These are phyloP conservation scores for Hippoglossus stenolepis DNA, from an alignment of 2,113 vertebrate species.

Conservation along the genomic window DNA sequence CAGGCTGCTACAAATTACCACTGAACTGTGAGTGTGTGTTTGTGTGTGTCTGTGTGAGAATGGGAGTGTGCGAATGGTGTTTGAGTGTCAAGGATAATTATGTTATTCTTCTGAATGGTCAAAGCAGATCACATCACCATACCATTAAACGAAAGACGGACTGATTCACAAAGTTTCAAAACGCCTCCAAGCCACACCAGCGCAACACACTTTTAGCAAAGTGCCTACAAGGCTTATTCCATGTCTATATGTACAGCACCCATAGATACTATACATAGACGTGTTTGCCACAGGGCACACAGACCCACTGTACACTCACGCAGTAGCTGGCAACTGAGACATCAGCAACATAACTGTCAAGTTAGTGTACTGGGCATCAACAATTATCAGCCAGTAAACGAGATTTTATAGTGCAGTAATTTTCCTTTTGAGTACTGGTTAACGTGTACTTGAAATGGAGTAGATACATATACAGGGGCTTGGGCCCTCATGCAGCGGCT, in stretches of 20 bases:
- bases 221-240: conserved; percentile 22
- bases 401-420: conserved; percentile 20
- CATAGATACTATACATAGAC: conserved; percentile 30
- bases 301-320: conserved; percentile 7
- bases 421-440: conserved; percentile 8
- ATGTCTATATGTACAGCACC: conserved; percentile 10
- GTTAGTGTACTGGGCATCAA: conserved; percentile 46
- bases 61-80: conserved; percentile 46
- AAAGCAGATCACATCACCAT: conserved; percentile 79
- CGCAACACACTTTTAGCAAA: conserved; percentile 27
- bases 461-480: too few relatives aligned
- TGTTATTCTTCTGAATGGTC: conserved; percentile 72
- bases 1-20: conserved; percentile 70
- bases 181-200: conserved; percentile 45
- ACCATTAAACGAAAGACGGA: conserved; percentile 57
- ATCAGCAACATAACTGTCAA: conserved; percentile 47
- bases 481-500: too few relatives aligned
- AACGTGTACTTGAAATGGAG: not conserved
- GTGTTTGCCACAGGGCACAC: conserved; percentile 33
- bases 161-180: conserved; percentile 57
- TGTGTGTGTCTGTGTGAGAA: conserved; percentile 32
- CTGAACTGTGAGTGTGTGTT: conserved; percentile 44
- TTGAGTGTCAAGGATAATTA: conserved; percentile 69
- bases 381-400: conserved; percentile 49
- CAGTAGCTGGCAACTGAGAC: conserved; percentile 28